Conservation (phyloP, 2,113 vertebrate genomes). For the Hystrix brachyura region DNA sequence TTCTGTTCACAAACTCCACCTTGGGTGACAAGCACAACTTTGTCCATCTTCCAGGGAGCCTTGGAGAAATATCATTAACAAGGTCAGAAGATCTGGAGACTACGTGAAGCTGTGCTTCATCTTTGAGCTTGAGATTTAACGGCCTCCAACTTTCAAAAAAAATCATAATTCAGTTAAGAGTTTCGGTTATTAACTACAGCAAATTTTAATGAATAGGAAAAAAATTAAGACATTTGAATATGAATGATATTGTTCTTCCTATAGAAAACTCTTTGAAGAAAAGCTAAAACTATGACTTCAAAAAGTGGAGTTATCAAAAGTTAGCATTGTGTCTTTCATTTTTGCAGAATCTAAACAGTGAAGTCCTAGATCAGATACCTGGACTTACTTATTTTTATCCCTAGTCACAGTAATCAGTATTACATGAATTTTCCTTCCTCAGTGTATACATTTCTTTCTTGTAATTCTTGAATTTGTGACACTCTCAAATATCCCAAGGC, state of each 20-base stretch:
- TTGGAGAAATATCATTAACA: not conserved
- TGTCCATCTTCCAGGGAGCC: not conserved
- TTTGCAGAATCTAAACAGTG: not conserved
- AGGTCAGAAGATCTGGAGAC: constrained; percentile 59
- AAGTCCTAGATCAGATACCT: not conserved
- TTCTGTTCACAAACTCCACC: not conserved
- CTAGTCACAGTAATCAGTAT: not conserved
- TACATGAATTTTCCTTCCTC: constrained; percentile 39
- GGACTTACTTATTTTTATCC: not conserved
- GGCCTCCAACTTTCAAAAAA: not conserved
- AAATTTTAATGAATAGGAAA: constrained; percentile 6
- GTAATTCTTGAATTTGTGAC: not conserved
- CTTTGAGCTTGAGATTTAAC: constrained; percentile 28
- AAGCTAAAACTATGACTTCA: not conserved
- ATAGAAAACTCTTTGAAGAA: constrained; percentile 30
- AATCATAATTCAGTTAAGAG: not conserved
- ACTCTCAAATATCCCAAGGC: not conserved
- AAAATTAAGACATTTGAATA: not conserved
- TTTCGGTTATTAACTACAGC: not conserved
- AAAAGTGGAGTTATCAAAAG: constrained; percentile 35
- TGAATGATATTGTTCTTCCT: not conserved
- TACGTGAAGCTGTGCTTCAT: constrained; percentile 8
- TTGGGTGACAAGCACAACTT: not conserved
- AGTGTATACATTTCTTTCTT: not conserved
- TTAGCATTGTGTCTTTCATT: not conserved